Evolutionary conservation across 2,113 vertebrate species (phyloP).

Genomic region (Fregata magnificens): DNA sequence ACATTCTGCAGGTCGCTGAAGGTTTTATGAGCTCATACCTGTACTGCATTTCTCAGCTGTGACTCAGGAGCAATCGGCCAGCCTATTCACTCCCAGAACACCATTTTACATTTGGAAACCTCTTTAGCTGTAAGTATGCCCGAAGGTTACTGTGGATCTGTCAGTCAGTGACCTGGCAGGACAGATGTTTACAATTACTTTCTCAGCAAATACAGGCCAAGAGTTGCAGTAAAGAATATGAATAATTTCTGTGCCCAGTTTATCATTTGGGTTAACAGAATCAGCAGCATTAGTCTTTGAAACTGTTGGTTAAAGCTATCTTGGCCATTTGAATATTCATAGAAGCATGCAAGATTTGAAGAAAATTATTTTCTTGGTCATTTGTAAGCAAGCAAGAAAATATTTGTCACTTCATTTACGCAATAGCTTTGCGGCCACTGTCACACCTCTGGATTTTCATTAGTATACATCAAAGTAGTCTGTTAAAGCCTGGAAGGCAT

Average conservation of each 20-base stretch:
- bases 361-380: background rate
- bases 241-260: background rate
- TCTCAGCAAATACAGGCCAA: background rate
- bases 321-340: background rate
- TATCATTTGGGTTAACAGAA: background rate
- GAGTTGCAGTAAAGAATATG: background rate
- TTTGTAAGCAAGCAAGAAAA: background rate
- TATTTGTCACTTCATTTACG: background rate
- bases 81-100: background rate
- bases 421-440: background rate
- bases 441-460: background rate
- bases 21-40: slow-evolving; percentile 56
- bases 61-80: background rate
- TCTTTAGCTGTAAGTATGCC: slow-evolving; percentile 12
- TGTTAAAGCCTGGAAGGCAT: background rate
- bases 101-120: background rate
- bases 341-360: background rate
- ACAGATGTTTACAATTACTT: slow-evolving; percentile 42
- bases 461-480: background rate
- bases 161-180: background rate
- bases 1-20: background rate
- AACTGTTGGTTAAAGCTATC: background rate
- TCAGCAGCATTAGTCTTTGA: background rate
- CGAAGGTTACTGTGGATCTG: background rate
- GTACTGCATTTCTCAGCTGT: slow-evolving; percentile 29